Evolutionary conservation across 23 tunicate genomes (phyloP), one percentile per base, ranked within the genome.

Genomic region (Oikopleura vanhoeffeni): DNA sequence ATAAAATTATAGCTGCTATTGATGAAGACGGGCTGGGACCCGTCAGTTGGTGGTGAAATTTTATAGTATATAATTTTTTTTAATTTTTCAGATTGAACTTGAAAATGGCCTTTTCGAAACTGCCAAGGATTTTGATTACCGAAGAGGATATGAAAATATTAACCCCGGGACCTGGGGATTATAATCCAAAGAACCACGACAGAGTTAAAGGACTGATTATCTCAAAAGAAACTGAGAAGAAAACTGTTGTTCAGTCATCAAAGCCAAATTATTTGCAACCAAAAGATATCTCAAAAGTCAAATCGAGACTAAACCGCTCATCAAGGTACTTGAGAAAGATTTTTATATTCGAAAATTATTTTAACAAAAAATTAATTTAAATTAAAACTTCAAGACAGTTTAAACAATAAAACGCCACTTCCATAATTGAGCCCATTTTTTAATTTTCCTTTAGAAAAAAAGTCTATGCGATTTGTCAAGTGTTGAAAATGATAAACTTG

Each of bases 21-120:
- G 79, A 71, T 71, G 79, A 71, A 30, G 34, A 71, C 3, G 79
- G 79, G 27, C 79, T 71, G 2, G 79, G 79, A 3, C 79, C 79
- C 34, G 34, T 71, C 35, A 13, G 34, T 71, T 71, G 79, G 79
- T 71, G 79, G 79, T 49, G 24, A 24, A 49, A 49, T 8, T 8
- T 49, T 49, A 49, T 49, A 24, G 13, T 49, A 49, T 49, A 49
- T 24, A 8, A 24, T 49, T 49, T 49, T 49, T 24, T 24, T 49
- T 13, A 8, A 24, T 24, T 49, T 49, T 49, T 24, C 64, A 49
- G 64, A 49, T 8, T 49, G 64, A 8, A 49, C 24, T 13, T 49
- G 13, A 71, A 24, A 71, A 71, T 49, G 60, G 8, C 60, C 18
- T 49, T 49, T 49, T 49, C 60, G 60, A 49, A 49, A 18, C 18